Evolutionary conservation across 2,113 vertebrate species (phyloP).

Genomic region (Gila orcuttii): DNA sequence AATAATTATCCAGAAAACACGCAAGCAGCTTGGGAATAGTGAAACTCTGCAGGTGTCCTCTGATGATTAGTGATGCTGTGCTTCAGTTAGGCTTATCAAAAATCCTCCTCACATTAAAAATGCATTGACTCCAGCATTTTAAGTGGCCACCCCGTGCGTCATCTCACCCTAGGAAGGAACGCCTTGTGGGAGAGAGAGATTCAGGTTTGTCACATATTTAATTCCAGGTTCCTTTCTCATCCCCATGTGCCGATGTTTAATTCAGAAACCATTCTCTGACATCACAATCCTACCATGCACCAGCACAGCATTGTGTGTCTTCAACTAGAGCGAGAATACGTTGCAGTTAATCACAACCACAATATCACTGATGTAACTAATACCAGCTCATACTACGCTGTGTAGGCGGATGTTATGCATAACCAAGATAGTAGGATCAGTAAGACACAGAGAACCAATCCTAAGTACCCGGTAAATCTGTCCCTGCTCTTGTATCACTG

Average conservation of each 20-base stretch:
- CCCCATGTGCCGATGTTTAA: neutral
- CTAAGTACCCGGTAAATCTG: slow-evolving; percentile 39
- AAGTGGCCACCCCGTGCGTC: neutral
- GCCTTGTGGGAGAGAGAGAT: slow-evolving; percentile 32
- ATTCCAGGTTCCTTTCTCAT: neutral
- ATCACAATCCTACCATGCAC: neutral
- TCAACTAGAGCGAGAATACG: neutral
- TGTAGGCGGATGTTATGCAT: neutral
- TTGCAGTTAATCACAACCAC: neutral
- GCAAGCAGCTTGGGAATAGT: neutral
- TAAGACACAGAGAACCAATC: slow-evolving; percentile 24
- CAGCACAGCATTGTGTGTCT: neutral
- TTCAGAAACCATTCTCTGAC: neutral
- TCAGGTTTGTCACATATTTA: slow-evolving; percentile 27
- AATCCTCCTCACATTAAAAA: neutral
- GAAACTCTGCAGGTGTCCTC: neutral
- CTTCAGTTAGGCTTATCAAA: neutral
- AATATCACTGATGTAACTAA: neutral
- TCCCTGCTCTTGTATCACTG: neutral
- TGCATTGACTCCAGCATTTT: neutral
- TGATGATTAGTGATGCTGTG: neutral
- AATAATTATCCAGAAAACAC: neutral
- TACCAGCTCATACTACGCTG: neutral
- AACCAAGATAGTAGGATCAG: neutral
- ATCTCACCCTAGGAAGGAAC: slow-evolving; percentile 22